These are phyloP conservation scores for Drosophila lutescens DNA, from an alignment of 2,888 invertebrate species.

Conservation along the genomic window DNA sequence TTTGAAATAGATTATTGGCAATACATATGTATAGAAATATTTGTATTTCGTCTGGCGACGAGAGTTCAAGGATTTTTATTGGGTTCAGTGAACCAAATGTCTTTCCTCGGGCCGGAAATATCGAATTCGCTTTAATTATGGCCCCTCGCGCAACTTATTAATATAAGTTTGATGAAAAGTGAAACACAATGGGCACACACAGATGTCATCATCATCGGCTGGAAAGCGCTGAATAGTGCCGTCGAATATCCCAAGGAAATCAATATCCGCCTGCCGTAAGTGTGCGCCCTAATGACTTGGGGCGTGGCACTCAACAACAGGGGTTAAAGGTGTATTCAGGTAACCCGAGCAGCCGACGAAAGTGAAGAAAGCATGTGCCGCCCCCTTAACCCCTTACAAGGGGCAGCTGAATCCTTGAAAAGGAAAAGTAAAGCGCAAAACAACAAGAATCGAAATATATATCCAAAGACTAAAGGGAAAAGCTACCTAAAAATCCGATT, in stretches of 20 bases:
- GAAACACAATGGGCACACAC: conserved; percentile 67
- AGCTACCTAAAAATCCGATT: too few relatives aligned
- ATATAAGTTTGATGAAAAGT: conserved; percentile 77
- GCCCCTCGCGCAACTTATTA: conserved; percentile 64
- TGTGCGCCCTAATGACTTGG: conserved; percentile 70
- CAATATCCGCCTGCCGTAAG: conserved; percentile 77
- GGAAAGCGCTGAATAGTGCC: conserved; percentile 19
- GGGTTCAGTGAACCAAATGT: conserved; percentile 72
- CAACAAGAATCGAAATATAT: not conserved
- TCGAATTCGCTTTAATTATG: conserved; percentile 80
- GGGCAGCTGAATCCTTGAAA: conserved; percentile 52
- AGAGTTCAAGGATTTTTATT: conserved; percentile 78
- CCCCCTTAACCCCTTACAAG: conserved; percentile 1
- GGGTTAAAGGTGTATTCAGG: conserved; percentile 48
- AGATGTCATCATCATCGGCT: conserved; percentile 59
- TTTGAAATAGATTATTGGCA: conserved; percentile 79
- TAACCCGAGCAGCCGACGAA: conserved; percentile 62
- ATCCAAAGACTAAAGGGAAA: too few relatives aligned
- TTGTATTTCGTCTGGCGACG: conserved; percentile 59
- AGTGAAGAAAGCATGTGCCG: conserved; percentile 75
- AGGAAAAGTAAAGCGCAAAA: conserved; percentile 13
- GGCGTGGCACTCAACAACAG: conserved; percentile 56
- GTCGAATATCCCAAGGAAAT: conserved; percentile 52
- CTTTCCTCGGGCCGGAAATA: conserved; percentile 75
- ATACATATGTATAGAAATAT: conserved; percentile 68